A percentile compares a stretch with the other conserved stretches of the same genome.
These are phyloP conservation scores for Lordiphosa stackelbergi DNA, from an alignment of 1,140 invertebrate genomes.

Conservation along the genomic window DNA sequence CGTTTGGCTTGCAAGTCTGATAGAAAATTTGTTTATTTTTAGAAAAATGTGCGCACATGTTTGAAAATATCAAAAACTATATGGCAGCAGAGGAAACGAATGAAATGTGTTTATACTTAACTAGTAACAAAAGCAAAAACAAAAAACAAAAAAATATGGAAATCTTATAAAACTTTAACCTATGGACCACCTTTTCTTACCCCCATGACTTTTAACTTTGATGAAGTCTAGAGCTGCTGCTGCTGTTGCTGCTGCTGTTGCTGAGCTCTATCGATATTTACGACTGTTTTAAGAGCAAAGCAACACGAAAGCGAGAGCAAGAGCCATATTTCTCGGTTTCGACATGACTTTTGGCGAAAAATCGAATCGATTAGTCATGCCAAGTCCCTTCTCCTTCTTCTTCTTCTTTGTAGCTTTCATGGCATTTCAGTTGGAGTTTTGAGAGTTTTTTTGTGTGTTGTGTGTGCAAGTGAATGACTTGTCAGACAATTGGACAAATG, in stretches of 20 bases:
- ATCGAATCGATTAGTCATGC: conserved; percentile 74
- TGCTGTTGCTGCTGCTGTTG: too few species aligned
- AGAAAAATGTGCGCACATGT: conserved; percentile 63
- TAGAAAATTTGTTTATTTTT: conserved; percentile 52
- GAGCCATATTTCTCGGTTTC: conserved; percentile 27
- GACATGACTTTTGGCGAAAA: conserved; percentile 65
- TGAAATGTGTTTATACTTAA: conserved; percentile 21
- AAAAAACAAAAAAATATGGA: conserved; percentile 25
- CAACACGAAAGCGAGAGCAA: too few species aligned
- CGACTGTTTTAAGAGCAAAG: conserved; percentile 36
- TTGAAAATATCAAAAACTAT: conserved; percentile 61
- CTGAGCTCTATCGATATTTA: conserved; percentile 34
- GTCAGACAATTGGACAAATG: conserved; percentile 51
- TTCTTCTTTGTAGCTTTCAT: conserved; percentile 20
- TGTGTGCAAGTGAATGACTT: conserved; percentile 55
- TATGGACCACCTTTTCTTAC: too few species aligned
- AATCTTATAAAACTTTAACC: too few species aligned
- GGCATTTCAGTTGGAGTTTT: conserved; percentile 20
- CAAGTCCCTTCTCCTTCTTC: conserved; percentile 42
- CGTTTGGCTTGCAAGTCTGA: conserved; percentile 9
- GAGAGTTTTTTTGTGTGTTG: conserved; percentile 19
- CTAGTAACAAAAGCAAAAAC: conserved; percentile 1
- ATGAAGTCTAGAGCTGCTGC: too few species aligned
- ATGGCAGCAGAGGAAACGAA: conserved; percentile 19
- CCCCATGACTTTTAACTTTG: too few species aligned